Evolutionary conservation across 2,888 invertebrate genomes (phyloP).

Genomic region (Yponomeuta plumbellus): DNA sequence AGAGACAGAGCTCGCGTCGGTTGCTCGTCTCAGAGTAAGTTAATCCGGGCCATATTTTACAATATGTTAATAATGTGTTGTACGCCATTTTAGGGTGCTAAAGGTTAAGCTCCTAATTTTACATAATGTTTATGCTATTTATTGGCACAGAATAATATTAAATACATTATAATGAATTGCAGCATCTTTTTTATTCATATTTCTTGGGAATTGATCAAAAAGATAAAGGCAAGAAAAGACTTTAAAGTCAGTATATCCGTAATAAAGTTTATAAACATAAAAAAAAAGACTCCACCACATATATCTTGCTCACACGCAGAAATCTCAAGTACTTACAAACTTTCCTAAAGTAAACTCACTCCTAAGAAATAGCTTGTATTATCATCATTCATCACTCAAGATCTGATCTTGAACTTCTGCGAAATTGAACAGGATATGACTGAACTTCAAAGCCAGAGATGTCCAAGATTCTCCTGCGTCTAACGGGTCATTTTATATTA

Average conservation of each 20-base stretch:
- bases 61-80: background rate
- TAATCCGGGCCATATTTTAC: too few species aligned
- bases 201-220: background rate
- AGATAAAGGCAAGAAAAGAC: too few species aligned
- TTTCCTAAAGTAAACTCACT: background rate
- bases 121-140: background rate
- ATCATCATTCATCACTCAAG: background rate
- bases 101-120: background rate
- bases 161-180: background rate
- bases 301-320: too few species aligned
- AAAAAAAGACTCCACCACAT: too few species aligned
- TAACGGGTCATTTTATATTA: background rate
- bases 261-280: too few species aligned
- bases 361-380: background rate
- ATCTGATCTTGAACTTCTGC: background rate
- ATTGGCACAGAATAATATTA: background rate
- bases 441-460: background rate
- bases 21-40: too few species aligned
- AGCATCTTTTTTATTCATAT: background rate
- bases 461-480: background rate
- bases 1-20: too few species aligned
- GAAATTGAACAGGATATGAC: background rate
- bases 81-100: background rate
- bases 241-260: too few species aligned
- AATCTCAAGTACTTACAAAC: background rate